phyloP scores from a whole-genome alignment of 1,140 invertebrate genomes.

The Pseudomyrmex gracilis region DNA sequence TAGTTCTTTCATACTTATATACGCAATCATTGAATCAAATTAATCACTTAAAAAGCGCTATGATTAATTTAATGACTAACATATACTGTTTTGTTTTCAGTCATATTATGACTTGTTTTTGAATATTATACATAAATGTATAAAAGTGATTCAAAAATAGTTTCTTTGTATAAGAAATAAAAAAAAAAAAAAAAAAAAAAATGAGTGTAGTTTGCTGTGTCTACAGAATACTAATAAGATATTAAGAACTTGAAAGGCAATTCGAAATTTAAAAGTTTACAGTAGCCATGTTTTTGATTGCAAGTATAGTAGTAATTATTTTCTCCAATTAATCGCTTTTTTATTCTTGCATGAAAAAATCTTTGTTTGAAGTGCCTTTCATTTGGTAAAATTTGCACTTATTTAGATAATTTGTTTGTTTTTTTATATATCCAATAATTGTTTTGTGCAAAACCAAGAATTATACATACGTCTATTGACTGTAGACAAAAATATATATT shows the following conservation, averaged over 20 bases:
- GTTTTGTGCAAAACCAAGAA: not conserved
- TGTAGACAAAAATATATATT: not conserved
- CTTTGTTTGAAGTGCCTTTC: constrained; percentile 47
- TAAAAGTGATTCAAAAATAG: constrained; percentile 9
- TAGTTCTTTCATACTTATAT: constrained; percentile 13
- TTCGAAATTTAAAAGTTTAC: constrained; percentile 53
- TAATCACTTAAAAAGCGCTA: not conserved
- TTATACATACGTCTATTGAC: constrained; percentile 12
- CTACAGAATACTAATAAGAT: constrained; percentile 57
- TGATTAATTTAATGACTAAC: constrained; percentile 28
- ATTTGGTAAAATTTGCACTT: constrained; percentile 27
- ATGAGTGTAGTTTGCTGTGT: constrained; percentile 84
- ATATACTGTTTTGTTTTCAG: not conserved
- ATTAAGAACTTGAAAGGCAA: constrained; percentile 45
- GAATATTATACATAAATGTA: not conserved
- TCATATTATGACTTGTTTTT: constrained; percentile 12
- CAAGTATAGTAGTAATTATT: constrained; percentile 57
- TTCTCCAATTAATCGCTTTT: constrained; percentile 44
- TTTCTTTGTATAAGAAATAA: not conserved
- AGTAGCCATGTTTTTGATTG: constrained; percentile 65
- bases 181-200: constrained; percentile 38
- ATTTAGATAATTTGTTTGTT: constrained; percentile 14
- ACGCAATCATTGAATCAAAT: constrained; percentile 8
- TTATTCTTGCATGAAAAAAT: constrained; percentile 68
- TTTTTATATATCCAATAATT: constrained; percentile 6